These are phyloP conservation scores for Toxostoma redivivum DNA, from an alignment of 2,113 vertebrate genomes.

Conservation along the genomic window DNA sequence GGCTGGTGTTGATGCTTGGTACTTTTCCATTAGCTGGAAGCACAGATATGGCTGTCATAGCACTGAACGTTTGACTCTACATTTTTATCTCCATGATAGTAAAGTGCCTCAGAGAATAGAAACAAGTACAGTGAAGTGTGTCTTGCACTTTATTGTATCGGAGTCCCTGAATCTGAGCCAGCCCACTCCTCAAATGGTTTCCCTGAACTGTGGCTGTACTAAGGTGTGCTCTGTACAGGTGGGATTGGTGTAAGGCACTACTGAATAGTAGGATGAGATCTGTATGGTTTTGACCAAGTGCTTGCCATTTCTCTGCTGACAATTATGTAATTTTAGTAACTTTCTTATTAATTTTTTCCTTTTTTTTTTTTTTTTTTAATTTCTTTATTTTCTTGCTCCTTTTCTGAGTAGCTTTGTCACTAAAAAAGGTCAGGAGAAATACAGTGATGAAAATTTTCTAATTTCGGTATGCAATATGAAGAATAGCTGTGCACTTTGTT, in stretches of 20 bases:
- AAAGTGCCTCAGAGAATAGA: constrained; percentile 4
- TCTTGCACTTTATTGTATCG: background rate
- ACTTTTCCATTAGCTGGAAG: constrained; percentile 34
- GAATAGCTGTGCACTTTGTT: background rate
- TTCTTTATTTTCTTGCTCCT: background rate
- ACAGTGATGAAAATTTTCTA: background rate
- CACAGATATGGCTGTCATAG: background rate
- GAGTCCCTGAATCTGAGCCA: background rate
- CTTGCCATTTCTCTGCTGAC: background rate
- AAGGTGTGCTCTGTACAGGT: background rate
- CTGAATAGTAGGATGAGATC: background rate
- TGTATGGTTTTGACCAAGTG: background rate
- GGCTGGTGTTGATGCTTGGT: background rate
- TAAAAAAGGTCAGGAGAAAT: background rate
- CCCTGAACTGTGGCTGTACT: background rate
- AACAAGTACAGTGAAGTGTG: background rate
- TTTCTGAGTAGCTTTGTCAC: background rate
- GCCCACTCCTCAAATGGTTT: background rate
- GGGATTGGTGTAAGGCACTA: background rate
- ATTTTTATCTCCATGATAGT: constrained; percentile 5
- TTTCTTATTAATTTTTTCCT: background rate
- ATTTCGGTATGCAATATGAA: background rate
- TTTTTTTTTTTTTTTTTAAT: background rate
- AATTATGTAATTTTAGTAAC: background rate
- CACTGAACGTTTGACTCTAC: background rate